Conservation (phyloP, 2,113 vertebrate genomes). For the Salvelinus namaycush region DNA sequence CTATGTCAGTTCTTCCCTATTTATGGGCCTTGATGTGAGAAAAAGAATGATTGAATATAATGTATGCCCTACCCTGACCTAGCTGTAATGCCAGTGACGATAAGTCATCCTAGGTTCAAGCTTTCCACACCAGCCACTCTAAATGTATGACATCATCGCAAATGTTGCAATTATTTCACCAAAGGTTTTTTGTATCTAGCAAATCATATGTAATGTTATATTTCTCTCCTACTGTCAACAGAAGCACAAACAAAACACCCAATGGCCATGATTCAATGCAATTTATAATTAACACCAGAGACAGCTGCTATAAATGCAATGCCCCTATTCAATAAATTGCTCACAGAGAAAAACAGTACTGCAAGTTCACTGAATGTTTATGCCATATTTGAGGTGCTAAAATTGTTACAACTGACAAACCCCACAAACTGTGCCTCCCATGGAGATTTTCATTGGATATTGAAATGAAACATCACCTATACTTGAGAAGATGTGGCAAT, state of each 20-base stretch:
- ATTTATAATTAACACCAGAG: slow-evolving; percentile 27
- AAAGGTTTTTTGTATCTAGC: not conserved
- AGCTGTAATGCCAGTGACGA: slow-evolving; percentile 30
- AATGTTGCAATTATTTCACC: not conserved
- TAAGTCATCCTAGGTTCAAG: slow-evolving; percentile 19
- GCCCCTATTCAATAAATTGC: not conserved
- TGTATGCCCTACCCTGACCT: slow-evolving; percentile 35
- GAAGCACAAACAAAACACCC: not conserved
- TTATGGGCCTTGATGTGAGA: slow-evolving; percentile 52
- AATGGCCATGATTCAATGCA: slow-evolving; percentile 33
- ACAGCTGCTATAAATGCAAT: slow-evolving; percentile 18
- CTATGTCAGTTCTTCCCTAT: slow-evolving; percentile 62
- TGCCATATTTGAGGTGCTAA: too few relatives aligned
- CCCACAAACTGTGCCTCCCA: not conserved
- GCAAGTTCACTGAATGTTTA: too few relatives aligned
- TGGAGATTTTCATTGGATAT: slow-evolving; percentile 4
- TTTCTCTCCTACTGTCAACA: not conserved
- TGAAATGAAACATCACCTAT: not conserved
- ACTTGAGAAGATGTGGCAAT: too few relatives aligned
- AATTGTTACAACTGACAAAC: too few relatives aligned
- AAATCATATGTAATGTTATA: not conserved
- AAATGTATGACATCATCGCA: slow-evolving; percentile 44
- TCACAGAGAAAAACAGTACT: slow-evolving; percentile 7
- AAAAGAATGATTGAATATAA: slow-evolving; percentile 52
- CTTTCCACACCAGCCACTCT: slow-evolving; percentile 31